Percentiles rank a stretch among this genome's conserved stretches.
These are phyloP conservation scores for Upupa epops DNA, from an alignment of 2,113 vertebrate genomes.

Conservation along the genomic window DNA sequence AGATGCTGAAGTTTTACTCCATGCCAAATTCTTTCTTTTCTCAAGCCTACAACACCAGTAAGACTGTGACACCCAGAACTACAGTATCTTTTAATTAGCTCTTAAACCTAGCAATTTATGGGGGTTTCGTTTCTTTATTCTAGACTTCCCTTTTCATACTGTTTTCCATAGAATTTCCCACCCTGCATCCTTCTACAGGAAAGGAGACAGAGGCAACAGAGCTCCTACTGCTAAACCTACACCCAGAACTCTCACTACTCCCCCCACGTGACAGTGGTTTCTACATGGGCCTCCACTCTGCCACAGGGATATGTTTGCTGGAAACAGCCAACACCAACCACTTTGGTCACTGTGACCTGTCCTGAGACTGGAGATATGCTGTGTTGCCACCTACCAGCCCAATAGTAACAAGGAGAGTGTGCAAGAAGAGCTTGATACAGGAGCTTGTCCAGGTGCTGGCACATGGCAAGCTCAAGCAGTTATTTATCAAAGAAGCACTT, in stretches of 20 bases:
- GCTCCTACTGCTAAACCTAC: background rate
- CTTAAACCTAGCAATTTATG: background rate
- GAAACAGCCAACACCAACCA: background rate
- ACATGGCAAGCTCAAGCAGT: background rate
- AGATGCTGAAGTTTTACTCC: background rate
- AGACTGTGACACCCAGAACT: background rate
- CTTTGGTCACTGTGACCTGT: background rate
- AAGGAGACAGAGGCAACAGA: background rate
- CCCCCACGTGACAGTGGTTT: background rate
- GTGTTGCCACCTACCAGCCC: background rate
- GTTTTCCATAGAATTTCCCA: background rate
- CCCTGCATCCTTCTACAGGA: background rate
- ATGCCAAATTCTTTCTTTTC: background rate
- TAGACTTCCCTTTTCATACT: background rate
- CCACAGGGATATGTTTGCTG: background rate
- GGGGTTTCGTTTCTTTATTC: background rate
- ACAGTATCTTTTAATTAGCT: background rate
- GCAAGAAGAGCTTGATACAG: background rate
- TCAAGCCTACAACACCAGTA: background rate
- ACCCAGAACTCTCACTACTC: background rate
- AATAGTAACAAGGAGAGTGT: background rate
- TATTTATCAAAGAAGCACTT: background rate
- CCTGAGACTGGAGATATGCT: background rate
- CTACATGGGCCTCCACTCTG: background rate
- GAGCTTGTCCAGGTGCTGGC: background rate